Evolutionary conservation across 2,113 vertebrate species (phyloP).

Genomic region (Struthio camelus): DNA sequence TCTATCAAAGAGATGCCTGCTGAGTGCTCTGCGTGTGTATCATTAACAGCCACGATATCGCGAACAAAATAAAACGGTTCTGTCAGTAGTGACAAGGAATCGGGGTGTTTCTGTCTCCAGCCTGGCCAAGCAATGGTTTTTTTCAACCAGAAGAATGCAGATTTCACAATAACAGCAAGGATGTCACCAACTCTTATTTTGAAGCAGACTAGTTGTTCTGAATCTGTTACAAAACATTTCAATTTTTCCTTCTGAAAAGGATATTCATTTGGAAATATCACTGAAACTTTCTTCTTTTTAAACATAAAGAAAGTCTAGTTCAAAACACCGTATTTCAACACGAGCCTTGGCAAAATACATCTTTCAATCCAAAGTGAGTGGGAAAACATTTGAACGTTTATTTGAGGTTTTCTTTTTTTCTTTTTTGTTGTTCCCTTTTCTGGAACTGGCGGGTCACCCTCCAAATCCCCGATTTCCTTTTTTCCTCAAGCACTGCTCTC

Average conservation of each 20-base stretch:
- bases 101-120: background rate
- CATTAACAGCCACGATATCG: background rate
- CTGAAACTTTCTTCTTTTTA: constrained; percentile 8
- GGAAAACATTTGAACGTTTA: background rate
- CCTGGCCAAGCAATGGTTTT: background rate
- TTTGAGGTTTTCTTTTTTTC: background rate
- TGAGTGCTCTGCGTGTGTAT: background rate
- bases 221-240: background rate
- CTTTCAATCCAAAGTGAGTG: background rate
- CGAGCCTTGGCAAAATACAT: background rate
- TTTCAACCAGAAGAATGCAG: background rate
- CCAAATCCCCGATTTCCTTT: background rate
- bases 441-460: background rate
- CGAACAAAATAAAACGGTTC: background rate
- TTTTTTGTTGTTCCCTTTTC: background rate
- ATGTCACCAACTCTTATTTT: background rate
- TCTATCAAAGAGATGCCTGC: background rate
- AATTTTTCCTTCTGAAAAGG: background rate
- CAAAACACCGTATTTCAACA: background rate
- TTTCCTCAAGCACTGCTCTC: background rate
- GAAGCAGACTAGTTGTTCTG: constrained; percentile 15
- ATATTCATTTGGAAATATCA: background rate
- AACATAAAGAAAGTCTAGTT: constrained; percentile 2
- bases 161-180: background rate
- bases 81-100: background rate